Base-by-base conservation (phyloP, 2,797 vertebrate species). In the Brotula barbata region DNA sequence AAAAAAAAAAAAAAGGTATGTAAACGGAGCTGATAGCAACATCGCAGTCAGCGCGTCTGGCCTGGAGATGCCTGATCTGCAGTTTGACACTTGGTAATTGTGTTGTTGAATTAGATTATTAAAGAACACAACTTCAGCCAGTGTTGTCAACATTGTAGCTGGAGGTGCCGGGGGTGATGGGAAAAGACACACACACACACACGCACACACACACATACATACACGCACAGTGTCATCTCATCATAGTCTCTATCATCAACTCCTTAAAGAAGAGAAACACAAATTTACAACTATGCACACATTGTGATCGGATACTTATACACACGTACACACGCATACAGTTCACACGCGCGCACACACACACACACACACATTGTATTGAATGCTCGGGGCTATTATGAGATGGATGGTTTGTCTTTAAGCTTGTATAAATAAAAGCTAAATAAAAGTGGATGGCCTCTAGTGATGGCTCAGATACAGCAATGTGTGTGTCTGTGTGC, bases 371-470 rank as follows among this genome's bases (percentile, higher is more conserved):
- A 62, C 68, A 40, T 1, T 10, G 66, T 86, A 86, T 87, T 84
- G 85, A 74, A 75, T 66, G 82, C 86, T 84, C 54, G 37, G 49
- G 85, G 82, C 82, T 73, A 45, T 49, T 74, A 77, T 78, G 76
- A 88, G 87, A 86, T 86, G 85, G 85, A 88, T 86, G 86, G 83
- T 75, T 77, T 83, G 83, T 86, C 85, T 89, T 79, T 73, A 83
- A 87, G 85, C 85, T 84, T 87, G 82, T 88, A 86, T 87, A 88
- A 88, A 89, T 87, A 87, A 87, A 85, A 83, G 79, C 80, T 81
- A 87, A 89, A 88, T 87, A 87, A 88, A 89, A 80, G 71, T 61
- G 73, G 82, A 83, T 78, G 72, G 85, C 85, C 85, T 79, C 68
- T 53, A 84, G 83, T 87, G 76, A 81, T 75, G 68, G 71, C 62